Conservation (phyloP, 2,113 vertebrate species). For the Poecilia latipinna region DNA sequence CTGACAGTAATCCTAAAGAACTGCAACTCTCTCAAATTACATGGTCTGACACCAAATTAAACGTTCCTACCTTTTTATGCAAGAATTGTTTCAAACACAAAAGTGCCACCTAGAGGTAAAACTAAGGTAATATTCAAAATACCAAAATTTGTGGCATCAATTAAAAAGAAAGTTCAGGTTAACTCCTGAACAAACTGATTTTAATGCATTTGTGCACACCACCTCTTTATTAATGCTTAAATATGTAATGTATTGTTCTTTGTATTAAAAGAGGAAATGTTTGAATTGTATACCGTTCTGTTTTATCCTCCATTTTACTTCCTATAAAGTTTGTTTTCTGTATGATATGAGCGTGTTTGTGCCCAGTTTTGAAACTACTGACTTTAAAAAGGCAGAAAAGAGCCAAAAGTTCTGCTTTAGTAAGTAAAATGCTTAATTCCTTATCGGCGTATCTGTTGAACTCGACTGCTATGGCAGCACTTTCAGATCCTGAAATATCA, state of each 20-base stretch:
- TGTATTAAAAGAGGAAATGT: too few species aligned
- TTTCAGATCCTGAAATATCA: neutral
- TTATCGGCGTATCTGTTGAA: neutral
- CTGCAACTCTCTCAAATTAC: neutral
- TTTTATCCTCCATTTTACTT: too few species aligned
- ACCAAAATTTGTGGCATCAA: neutral
- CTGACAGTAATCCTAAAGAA: too few species aligned
- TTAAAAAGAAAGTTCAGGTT: too few species aligned
- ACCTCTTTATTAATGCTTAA: too few species aligned
- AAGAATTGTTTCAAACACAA: neutral
- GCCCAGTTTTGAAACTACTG: neutral
- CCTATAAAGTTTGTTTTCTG: too few species aligned
- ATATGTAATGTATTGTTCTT: too few species aligned
- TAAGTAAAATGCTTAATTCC: neutral
- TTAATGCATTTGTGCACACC: too few species aligned
- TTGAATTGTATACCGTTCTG: too few species aligned
- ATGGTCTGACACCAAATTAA: neutral
- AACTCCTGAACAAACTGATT: too few species aligned
- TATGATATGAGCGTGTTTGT: too few species aligned
- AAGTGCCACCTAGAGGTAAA: neutral
- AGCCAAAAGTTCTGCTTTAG: neutral
- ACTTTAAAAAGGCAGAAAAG: neutral
- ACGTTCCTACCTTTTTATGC: neutral
- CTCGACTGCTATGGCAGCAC: neutral
- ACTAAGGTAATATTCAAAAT: neutral